phyloP scores from a whole-genome alignment of 2,888 invertebrate genomes.

The Pandemis heparana region DNA sequence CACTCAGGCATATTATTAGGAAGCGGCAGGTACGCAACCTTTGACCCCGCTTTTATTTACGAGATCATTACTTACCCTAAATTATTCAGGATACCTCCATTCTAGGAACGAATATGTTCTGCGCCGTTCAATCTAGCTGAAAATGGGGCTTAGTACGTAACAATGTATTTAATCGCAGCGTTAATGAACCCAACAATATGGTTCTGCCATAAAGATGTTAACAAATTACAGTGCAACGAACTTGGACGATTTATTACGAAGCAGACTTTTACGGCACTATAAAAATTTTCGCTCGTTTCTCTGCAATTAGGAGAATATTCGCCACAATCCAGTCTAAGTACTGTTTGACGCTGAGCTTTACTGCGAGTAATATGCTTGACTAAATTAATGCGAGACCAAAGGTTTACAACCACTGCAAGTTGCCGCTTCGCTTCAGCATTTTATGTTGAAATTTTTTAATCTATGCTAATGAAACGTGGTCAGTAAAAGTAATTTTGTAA shows the following conservation, averaged over 20 bases:
- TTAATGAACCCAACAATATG: slow-evolving; percentile 39
- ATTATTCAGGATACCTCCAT: slow-evolving; percentile 27
- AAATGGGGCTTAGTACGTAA: neutral
- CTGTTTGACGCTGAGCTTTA: slow-evolving; percentile 29
- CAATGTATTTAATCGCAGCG: slow-evolving; percentile 20
- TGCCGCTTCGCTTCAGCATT: slow-evolving; percentile 16
- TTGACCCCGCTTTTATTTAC: slow-evolving; percentile 14
- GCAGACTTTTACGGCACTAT: slow-evolving; percentile 71
- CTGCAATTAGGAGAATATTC: slow-evolving; percentile 64
- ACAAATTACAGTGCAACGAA: slow-evolving; percentile 72
- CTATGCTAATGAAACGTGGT: neutral
- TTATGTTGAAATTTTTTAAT: too few relatives aligned
- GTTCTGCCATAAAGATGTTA: slow-evolving; percentile 57
- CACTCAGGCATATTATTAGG: neutral
- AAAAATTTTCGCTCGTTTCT: slow-evolving; percentile 77
- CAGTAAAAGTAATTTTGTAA: too few relatives aligned
- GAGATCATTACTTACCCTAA: slow-evolving; percentile 19
- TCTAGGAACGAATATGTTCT: slow-evolving; percentile 16
- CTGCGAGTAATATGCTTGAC: slow-evolving; percentile 58
- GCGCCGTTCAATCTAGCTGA: slow-evolving; percentile 22
- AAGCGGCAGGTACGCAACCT: slow-evolving; percentile 7
- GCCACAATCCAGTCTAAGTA: slow-evolving; percentile 39
- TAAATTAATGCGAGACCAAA: slow-evolving; percentile 63
- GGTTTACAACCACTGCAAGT: slow-evolving; percentile 53
- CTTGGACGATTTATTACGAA: slow-evolving; percentile 72